Evolutionary conservation across 1,140 invertebrate species (phyloP), one percentile per base, ranked within the genome.

Genomic region (Halyomorpha halys): DNA sequence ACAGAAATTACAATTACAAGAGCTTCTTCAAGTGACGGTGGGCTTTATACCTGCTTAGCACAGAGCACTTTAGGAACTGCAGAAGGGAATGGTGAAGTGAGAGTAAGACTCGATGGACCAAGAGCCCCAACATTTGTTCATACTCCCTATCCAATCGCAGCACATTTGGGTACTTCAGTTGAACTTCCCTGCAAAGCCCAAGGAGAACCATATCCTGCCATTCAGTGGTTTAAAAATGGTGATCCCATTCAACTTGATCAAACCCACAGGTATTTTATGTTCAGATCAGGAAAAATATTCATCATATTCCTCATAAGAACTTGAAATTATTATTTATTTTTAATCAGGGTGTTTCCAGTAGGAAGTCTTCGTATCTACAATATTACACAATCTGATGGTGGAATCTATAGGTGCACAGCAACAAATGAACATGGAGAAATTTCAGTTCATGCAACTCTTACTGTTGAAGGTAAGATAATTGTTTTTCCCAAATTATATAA

Each of bases 341-440:
- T 39, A 39, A 39, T 11, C 63, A 74, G 73, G 65, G 63, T 73
- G 19, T 71, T 68, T 9, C 73, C 81, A 27, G 81, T 81, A 45
- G 90, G 90, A 21, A 89, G 85, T 73, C 77, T 96, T 56, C 84
- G 86, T 68, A 83, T 96, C 54, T 84, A 84, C 67, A 89, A 90
- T 70, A 78, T 93, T 1, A 82, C 82, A 2, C 68, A 80, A 19
- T 74, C 77, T 25, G 90, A 94, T 71, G 81, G 82, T 56, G 94
- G 93, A n/a, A 80, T 83, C 16, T 97, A 97, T 75, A 89, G 94
- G 76, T 97, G 94, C 72, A 82, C 83, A 8, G 87, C 90, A 0
- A 80, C 83, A 51, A 96, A 96, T 74, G 81, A 84, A 63, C 81
- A 86, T 71, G 92, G 91, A 1, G 78, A 85, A 64, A 82, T 81